These are phyloP conservation scores for Ancistrus triradiatus DNA, from an alignment of 2,113 vertebrate genomes.

Conservation along the genomic window DNA sequence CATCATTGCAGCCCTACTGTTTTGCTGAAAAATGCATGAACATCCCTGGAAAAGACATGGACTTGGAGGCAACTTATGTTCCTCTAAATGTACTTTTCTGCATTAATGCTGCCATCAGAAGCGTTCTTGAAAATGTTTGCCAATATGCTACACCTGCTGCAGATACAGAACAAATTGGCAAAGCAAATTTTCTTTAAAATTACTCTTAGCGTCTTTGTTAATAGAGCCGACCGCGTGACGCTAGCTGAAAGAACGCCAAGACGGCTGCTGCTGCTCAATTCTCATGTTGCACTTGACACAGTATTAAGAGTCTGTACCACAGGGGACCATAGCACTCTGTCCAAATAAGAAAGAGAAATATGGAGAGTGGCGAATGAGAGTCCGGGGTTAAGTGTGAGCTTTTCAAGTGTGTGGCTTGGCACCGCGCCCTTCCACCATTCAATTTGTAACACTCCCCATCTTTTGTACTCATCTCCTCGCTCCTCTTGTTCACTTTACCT, in stretches of 20 bases:
- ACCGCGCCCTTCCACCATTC: conserved; percentile 20
- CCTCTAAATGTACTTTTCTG: no score
- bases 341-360: conserved; percentile 27
- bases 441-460: conserved; percentile 27
- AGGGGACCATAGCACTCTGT: conserved; percentile 12
- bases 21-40: no score
- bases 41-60: no score
- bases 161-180: not conserved
- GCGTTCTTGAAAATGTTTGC: conserved; percentile 3
- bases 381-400: conserved; percentile 22
- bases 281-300: conserved; percentile 1
- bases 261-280: conserved; percentile 5
- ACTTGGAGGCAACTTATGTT: no score
- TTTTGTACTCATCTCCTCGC: conserved; percentile 14
- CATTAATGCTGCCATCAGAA: no score
- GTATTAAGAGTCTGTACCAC: conserved; percentile 20
- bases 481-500: not conserved
- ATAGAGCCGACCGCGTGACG: not conserved
- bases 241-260: conserved; percentile 14
- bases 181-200: no score
- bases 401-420: conserved; percentile 19
- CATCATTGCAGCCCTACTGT: no score
- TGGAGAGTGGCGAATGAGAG: conserved; percentile 20
- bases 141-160: not conserved
- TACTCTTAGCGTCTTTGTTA: no score